Conservation (phyloP, 2,888 invertebrate genomes). For the Phortica magna region DNA sequence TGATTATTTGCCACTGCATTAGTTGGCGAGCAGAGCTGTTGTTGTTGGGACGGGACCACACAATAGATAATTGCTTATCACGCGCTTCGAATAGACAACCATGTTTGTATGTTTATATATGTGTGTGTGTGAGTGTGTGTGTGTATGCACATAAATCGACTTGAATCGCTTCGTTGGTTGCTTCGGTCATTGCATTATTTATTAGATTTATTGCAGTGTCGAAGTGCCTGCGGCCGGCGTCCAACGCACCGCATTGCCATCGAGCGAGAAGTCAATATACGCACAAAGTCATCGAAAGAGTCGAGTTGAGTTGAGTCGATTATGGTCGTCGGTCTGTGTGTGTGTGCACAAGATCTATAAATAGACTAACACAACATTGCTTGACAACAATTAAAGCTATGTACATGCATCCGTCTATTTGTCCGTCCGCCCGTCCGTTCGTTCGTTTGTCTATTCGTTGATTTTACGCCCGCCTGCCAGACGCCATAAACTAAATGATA, state of each 20-base stretch:
- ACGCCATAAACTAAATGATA: too few species aligned
- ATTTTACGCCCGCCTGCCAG: too few species aligned
- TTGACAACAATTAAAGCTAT: constrained; percentile 27
- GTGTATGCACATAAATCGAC: background rate
- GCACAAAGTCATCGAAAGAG: background rate
- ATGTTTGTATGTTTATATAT: background rate
- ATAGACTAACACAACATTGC: background rate
- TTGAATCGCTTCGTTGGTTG: background rate
- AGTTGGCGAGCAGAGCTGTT: background rate
- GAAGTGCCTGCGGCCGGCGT: background rate
- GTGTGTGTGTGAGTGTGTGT: background rate
- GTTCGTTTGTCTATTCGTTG: too few species aligned
- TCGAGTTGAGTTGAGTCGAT: background rate
- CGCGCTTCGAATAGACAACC: background rate
- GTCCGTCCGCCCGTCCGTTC: background rate
- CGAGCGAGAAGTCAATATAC: too few species aligned
- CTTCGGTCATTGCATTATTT: constrained; percentile 30
- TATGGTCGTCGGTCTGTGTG: background rate
- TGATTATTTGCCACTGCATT: background rate
- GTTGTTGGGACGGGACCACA: background rate
- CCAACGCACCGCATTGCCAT: background rate
- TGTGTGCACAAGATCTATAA: background rate
- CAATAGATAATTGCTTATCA: constrained; percentile 6
- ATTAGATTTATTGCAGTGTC: constrained; percentile 25
- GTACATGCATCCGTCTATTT: background rate